Conservation (phyloP, 2,113 vertebrate genomes). For the Cochlearius cochlearius region DNA sequence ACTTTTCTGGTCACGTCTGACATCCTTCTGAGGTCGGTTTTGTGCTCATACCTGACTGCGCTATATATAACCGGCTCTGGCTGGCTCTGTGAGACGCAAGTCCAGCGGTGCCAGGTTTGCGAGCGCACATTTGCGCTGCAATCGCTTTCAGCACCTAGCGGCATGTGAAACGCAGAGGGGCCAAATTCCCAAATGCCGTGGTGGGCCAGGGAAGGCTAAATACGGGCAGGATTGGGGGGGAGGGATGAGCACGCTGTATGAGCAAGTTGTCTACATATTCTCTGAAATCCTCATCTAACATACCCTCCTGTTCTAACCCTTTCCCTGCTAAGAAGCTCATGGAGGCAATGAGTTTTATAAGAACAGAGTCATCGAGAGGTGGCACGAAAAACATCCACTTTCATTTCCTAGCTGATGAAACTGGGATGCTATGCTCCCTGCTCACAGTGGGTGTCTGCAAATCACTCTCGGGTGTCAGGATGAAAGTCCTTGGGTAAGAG, state of each 20-base stretch:
- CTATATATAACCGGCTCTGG: background rate
- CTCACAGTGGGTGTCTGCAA: background rate
- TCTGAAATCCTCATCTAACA: background rate
- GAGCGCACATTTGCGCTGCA: background rate
- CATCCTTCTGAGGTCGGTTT: background rate
- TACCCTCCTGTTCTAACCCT: background rate
- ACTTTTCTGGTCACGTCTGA: background rate
- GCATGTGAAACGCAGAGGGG: background rate
- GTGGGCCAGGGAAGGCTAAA: background rate
- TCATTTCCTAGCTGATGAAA: background rate
- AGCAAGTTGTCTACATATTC: background rate
- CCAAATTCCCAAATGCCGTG: background rate
- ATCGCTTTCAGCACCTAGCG: fast-evolving
- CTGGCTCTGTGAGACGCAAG: background rate
- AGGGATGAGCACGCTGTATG: background rate
- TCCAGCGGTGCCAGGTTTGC: fast-evolving
- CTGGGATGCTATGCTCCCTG: background rate
- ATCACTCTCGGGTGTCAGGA: background rate
- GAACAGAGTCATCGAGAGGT: background rate
- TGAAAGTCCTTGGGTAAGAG: background rate
- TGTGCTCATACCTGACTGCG: background rate
- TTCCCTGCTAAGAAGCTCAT: background rate
- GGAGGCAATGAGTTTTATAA: background rate
- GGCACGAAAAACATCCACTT: background rate
- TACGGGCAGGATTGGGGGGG: background rate